Conservation (phyloP, 2,797 vertebrate species). For the Furcifer pardalis region DNA sequence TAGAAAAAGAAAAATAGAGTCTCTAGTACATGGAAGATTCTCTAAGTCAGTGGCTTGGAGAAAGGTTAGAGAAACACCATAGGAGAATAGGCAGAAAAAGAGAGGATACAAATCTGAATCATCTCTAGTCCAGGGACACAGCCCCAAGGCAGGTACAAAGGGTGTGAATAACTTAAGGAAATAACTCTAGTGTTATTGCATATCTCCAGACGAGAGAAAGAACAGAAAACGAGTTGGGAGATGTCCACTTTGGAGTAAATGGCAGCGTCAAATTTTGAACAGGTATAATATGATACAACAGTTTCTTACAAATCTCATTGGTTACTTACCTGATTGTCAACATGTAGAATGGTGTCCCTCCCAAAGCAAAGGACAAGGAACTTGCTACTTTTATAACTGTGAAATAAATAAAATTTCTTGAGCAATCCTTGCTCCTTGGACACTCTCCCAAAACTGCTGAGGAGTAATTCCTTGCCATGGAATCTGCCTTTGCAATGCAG, state of each 20-base stretch:
- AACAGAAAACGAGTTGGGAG: not conserved
- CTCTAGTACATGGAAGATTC: too few species aligned
- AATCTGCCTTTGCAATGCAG: constrained; percentile 76
- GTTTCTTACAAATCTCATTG: not conserved
- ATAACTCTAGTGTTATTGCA: too few species aligned
- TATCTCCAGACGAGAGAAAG: too few species aligned
- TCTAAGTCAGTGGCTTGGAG: too few species aligned
- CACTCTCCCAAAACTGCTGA: constrained; percentile 85
- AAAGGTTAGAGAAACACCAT: too few species aligned
- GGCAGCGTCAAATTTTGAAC: not conserved
- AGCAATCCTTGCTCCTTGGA: constrained; percentile 76
- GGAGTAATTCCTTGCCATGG: constrained; percentile 66
- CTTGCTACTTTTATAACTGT: constrained; percentile 75
- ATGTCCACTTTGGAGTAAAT: not conserved
- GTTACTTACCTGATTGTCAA: constrained; percentile 82
- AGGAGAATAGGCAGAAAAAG: too few species aligned
- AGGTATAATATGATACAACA: not conserved
- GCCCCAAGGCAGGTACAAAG: too few species aligned
- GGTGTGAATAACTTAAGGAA: too few species aligned
- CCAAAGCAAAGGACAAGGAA: constrained; percentile 78
- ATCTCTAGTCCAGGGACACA: too few species aligned
- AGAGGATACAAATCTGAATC: too few species aligned
- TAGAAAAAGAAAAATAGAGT: too few species aligned
- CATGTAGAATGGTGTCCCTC: constrained; percentile 77
- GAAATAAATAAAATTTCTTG: constrained; percentile 82